A percentile compares a stretch with the other conserved stretches of the same genome.
Conservation (phyloP, 2,797 vertebrate species). For the Danio kyathit region DNA sequence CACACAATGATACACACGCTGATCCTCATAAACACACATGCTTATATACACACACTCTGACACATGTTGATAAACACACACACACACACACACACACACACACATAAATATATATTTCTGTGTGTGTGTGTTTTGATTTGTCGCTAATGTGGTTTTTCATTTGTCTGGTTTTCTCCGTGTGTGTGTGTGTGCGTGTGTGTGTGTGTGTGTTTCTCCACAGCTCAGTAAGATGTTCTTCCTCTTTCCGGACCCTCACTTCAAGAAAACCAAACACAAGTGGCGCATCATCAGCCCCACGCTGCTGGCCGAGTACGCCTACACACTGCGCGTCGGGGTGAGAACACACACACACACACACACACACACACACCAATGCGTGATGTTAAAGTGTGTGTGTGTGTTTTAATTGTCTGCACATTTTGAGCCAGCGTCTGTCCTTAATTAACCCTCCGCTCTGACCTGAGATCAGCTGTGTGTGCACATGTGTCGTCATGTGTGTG, state of each 20-base stretch:
- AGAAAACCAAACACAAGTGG: constrained; percentile 96
- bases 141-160: too few species aligned
- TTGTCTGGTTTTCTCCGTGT: too few species aligned
- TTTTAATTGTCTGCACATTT: constrained; percentile 34
- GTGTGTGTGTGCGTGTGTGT: neutral
- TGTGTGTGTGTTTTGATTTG: too few species aligned
- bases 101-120: too few species aligned
- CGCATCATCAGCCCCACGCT: constrained; percentile 91
- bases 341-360: neutral
- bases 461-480: neutral
- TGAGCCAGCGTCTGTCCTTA: neutral
- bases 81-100: too few species aligned
- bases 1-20: too few species aligned
- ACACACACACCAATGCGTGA: neutral
- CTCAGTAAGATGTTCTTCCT: constrained; percentile 96
- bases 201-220: constrained; percentile 65
- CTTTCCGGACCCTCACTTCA: constrained; percentile 95
- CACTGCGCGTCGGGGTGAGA: constrained; percentile 86
- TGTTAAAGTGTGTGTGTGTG: neutral
- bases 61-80: too few species aligned
- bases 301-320: constrained; percentile 91
- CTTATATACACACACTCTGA: too few species aligned
- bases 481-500: too few species aligned
- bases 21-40: too few species aligned
- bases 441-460: neutral